These are phyloP conservation scores for Erebia aethiops DNA, from an alignment of 2,888 invertebrate genomes.

Conservation along the genomic window DNA sequence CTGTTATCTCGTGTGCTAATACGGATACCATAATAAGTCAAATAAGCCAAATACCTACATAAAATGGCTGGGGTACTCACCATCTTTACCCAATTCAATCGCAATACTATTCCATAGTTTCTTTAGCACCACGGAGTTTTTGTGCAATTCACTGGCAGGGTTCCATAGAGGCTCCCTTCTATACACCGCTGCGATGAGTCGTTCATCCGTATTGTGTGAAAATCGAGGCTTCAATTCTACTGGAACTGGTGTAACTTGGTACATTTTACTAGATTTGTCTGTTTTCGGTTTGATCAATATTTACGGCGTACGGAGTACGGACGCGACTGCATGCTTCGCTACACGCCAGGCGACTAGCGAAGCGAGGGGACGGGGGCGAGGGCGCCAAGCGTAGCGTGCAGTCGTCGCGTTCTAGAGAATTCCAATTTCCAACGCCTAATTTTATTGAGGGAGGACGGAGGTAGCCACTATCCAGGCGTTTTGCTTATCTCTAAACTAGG, in stretches of 20 bases:
- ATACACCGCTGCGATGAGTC: slow-evolving; percentile 13
- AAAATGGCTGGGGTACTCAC: not conserved
- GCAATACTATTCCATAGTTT: slow-evolving; percentile 17
- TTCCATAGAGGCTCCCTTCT: slow-evolving; percentile 22
- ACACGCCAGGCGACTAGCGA: slow-evolving; percentile 27
- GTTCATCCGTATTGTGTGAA: slow-evolving; percentile 15
- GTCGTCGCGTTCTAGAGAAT: slow-evolving; percentile 10
- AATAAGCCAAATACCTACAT: too few relatives aligned
- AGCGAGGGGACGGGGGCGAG: slow-evolving; percentile 16
- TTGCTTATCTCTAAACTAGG: too few relatives aligned
- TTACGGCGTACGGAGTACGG: not conserved
- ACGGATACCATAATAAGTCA: too few relatives aligned
- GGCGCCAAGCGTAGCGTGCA: slow-evolving; percentile 13
- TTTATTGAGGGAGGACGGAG: not conserved
- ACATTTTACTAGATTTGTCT: slow-evolving; percentile 9
- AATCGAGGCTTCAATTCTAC: slow-evolving; percentile 11
- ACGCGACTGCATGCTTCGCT: slow-evolving; percentile 22
- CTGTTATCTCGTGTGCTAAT: too few relatives aligned
- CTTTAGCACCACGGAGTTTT: slow-evolving; percentile 21
- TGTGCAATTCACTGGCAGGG: slow-evolving; percentile 14
- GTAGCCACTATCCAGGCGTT: not conserved
- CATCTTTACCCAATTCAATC: slow-evolving; percentile 19
- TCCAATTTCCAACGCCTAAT: slow-evolving; percentile 8
- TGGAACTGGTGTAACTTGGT: not conserved
- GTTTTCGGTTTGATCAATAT: not conserved